Conservation (phyloP, 2,113 vertebrate species). For the Pelmatolapia mariae region DNA sequence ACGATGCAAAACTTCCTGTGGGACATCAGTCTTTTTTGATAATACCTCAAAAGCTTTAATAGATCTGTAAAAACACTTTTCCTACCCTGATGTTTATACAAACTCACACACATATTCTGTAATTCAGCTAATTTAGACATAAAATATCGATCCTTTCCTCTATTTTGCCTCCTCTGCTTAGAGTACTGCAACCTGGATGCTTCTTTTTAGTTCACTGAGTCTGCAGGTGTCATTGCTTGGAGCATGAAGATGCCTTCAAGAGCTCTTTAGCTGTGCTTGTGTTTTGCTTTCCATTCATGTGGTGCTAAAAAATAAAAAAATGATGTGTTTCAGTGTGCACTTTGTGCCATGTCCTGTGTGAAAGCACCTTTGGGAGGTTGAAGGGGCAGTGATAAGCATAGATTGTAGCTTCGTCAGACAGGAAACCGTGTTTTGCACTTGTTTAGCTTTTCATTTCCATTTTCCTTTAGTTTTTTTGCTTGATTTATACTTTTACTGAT, state of each 20-base stretch:
- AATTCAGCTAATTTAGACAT: background rate
- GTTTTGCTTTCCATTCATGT: background rate
- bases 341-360: background rate
- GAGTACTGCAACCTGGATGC: background rate
- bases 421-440: background rate
- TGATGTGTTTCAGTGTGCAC: background rate
- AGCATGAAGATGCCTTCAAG: background rate
- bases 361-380: background rate
- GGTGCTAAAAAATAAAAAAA: background rate
- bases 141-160: background rate
- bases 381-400: accelerated
- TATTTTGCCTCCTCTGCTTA: background rate
- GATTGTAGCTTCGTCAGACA: background rate
- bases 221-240: background rate
- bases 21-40: background rate
- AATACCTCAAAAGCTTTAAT: background rate
- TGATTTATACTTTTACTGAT: background rate
- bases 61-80: background rate
- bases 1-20: background rate
- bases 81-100: background rate
- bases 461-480: background rate
- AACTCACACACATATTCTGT: background rate
- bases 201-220: background rate
- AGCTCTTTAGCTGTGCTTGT: background rate
- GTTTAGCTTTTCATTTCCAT: background rate